Conservation (phyloP, 1,140 invertebrate genomes). For the Cyphomyrmex costatus region DNA sequence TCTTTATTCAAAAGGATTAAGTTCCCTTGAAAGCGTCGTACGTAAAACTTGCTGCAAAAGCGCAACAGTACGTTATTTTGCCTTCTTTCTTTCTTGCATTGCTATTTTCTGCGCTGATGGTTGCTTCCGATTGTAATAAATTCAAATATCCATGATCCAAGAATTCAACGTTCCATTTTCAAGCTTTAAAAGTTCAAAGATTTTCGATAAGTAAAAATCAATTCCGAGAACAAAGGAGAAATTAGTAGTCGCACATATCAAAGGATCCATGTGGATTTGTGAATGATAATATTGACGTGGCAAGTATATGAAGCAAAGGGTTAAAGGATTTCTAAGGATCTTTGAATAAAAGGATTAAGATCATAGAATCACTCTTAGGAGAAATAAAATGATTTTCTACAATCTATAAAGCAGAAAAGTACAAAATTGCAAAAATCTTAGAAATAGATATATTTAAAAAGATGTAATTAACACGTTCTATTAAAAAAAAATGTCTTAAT, state of each 20-base stretch:
- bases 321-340: slow-evolving; percentile 1
- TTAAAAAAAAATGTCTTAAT: not conserved
- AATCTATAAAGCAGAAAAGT: not conserved
- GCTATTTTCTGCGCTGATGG: slow-evolving; percentile 27
- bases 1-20: slow-evolving; percentile 59
- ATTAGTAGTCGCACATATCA: not conserved
- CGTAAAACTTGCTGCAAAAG: not conserved
- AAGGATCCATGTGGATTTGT: not conserved
- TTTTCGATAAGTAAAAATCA: not conserved
- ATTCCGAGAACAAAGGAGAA: not conserved
- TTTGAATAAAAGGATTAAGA: not conserved
- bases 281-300: slow-evolving; percentile 21
- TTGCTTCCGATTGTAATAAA: slow-evolving; percentile 39
- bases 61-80: slow-evolving; percentile 31
- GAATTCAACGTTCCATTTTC: not conserved
- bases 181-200: not conserved
- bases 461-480: slow-evolving; percentile 15
- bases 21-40: slow-evolving; percentile 29
- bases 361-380: not conserved
- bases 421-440: not conserved
- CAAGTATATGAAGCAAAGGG: not conserved
- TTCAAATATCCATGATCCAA: slow-evolving; percentile 3
- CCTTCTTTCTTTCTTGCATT: not conserved
- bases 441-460: not conserved
- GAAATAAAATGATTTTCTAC: not conserved